Base-by-base conservation (phyloP, 2,888 invertebrate genomes). In the Sinelater perroti region DNA sequence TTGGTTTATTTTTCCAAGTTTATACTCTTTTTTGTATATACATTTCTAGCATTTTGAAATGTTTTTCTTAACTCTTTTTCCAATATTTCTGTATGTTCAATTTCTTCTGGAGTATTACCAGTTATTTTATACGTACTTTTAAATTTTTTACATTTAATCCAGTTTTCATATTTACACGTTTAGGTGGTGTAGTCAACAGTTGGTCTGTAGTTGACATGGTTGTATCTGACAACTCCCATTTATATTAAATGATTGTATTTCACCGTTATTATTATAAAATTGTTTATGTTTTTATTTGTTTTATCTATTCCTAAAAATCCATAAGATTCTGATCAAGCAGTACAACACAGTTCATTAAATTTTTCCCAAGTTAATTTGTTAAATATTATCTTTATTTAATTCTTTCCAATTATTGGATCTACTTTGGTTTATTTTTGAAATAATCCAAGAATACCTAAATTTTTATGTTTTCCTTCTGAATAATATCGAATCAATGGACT, bases 1-100 rank as follows among this genome's bases (percentile, higher is more conserved):
- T 33, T 33, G 33, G 13, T 33, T 33, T 33, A 33, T 33, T 5
- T 33, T 33, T 33, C 33, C 14, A 33, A 33, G 14, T 33, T 8
- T 33, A 33, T 3, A 13, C 13, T 14, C 33, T 33, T 33, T 33
- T 33, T 13, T 33, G 30, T 33, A 33, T 33, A 14, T 33, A 33
- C 3, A 33, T 33, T 33, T 33, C 33, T 5, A 6, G 33, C 33
- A 33, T 33, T 13, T 33, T 33, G 33, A 33, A 33, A 33, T 13
- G 11, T 33, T 8, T 13, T 33, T 33, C 11, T 33, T 33, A 33
- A 33, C 5, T 33, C 14, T 6, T 33, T 33, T 33, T 33, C 13
- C 14, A 33, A 3, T 33, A 6, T 33, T 33, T 14, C 33, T 6
- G 7, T 7, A 6, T 24, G 24, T 24, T 24, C 5, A 24, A 24